These are phyloP conservation scores for Zophobas atratus DNA, from an alignment of 1,140 invertebrate genomes.

Conservation along the genomic window DNA sequence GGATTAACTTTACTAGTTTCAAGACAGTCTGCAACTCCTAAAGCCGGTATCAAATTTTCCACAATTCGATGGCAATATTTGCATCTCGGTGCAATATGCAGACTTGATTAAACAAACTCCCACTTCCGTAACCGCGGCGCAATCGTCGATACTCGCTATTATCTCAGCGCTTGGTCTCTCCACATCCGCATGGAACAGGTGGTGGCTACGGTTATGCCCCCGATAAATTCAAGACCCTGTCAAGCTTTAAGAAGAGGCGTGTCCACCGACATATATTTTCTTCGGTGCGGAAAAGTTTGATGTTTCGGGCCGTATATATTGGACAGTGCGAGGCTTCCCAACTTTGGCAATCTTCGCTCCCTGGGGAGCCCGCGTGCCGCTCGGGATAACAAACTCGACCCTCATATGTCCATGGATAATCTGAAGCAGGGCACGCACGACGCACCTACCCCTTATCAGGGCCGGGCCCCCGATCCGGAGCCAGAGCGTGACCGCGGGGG, in stretches of 20 bases:
- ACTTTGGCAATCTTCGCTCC: conserved; percentile 50
- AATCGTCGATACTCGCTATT: too few relatives aligned
- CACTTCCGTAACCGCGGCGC: too few relatives aligned
- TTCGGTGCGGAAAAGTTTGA: conserved; percentile 49
- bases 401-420: conserved; percentile 53
- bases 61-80: conserved; percentile 9
- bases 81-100: not conserved
- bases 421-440: conserved; percentile 50
- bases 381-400: conserved; percentile 53
- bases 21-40: conserved; percentile 3
- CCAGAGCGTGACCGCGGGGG: not conserved
- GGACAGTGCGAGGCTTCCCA: conserved; percentile 47
- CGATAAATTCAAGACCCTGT: not conserved
- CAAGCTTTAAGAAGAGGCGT: conserved; percentile 5
- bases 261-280: conserved; percentile 16
- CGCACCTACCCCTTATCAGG: conserved; percentile 45
- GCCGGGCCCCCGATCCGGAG: conserved; percentile 9
- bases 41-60: conserved; percentile 20
- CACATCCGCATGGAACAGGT: conserved; percentile 21
- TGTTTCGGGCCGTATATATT: conserved; percentile 52
- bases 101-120: not conserved
- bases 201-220: conserved; percentile 24
- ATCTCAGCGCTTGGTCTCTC: too few relatives aligned
- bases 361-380: conserved; percentile 44
- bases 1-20: conserved; percentile 35